phyloP scores from a whole-genome alignment of 2,888 invertebrate species.

The Epiblema foenella region DNA sequence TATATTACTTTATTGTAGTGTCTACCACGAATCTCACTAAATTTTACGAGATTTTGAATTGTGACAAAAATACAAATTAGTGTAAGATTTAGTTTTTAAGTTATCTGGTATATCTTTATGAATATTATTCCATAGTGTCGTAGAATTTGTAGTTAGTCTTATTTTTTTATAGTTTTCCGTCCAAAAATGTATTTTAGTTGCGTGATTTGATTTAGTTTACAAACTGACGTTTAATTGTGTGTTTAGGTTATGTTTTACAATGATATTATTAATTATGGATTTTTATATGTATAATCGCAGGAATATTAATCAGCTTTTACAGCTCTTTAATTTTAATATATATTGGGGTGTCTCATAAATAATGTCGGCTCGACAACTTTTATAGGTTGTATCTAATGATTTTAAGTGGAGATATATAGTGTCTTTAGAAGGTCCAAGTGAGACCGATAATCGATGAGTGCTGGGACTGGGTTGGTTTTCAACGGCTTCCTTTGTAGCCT shows the following conservation, averaged over 20 bases:
- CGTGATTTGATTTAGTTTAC: constrained; percentile 20
- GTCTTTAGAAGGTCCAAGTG: too few relatives aligned
- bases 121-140: constrained; percentile 46
- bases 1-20: background rate
- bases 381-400: too few relatives aligned
- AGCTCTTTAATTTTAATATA: background rate
- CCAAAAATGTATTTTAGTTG: constrained; percentile 64
- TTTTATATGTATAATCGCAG: constrained; percentile 1
- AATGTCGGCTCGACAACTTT: too few relatives aligned
- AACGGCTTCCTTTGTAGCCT: too few relatives aligned
- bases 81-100: constrained; percentile 53
- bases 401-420: too few relatives aligned
- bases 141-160: constrained; percentile 54
- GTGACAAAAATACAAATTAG: constrained; percentile 56
- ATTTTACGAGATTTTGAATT: constrained; percentile 28
- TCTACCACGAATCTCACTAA: background rate
- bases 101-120: constrained; percentile 46
- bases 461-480: too few relatives aligned
- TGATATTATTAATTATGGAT: constrained; percentile 9
- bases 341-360: too few relatives aligned
- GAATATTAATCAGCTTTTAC: constrained; percentile 2
- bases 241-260: constrained; percentile 15
- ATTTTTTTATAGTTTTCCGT: constrained; percentile 71
- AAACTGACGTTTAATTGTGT: background rate
- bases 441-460: too few relatives aligned